Conservation (phyloP, 2,797 vertebrate species). For the Eospalax fontanierii region DNA sequence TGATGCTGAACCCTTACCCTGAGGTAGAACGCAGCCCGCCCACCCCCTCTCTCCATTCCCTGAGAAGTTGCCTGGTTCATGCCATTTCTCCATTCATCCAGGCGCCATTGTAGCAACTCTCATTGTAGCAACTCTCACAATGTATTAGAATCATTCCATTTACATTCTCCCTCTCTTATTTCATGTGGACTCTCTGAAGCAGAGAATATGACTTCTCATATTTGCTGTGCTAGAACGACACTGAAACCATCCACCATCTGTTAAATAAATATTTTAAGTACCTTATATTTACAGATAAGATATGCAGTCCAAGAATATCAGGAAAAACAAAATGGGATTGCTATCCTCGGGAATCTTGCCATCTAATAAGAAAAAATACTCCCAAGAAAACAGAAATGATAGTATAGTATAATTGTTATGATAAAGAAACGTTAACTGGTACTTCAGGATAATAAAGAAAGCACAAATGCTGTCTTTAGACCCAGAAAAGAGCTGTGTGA, state of each 20-base stretch:
- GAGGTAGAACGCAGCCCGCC: neutral
- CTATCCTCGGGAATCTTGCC: slow-evolving; percentile 38
- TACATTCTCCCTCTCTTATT: slow-evolving; percentile 38
- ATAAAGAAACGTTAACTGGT: neutral
- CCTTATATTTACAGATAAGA: neutral
- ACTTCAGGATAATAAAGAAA: neutral
- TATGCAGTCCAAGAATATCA: slow-evolving; percentile 51
- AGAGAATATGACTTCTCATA: slow-evolving; percentile 3
- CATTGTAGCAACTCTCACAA: neutral
- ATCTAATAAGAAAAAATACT: slow-evolving; percentile 5
- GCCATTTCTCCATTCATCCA: neutral
- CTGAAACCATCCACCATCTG: slow-evolving; percentile 36
- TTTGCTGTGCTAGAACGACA: slow-evolving; percentile 39
- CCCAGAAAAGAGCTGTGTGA: neutral
- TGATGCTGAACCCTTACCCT: neutral
- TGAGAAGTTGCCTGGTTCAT: slow-evolving; percentile 3
- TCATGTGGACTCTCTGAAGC: slow-evolving; percentile 29
- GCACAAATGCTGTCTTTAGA: neutral
- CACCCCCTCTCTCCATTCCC: neutral
- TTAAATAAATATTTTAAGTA: slow-evolving; percentile 63
- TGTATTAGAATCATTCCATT: slow-evolving; percentile 5
- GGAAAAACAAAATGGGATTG: neutral
- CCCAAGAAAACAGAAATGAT: neutral
- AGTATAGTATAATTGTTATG: neutral
- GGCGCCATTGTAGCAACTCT: too few species aligned